Evolutionary conservation across 2,797 vertebrate species (phyloP), one percentile per base, ranked within the genome.

Genomic region (Jordanella pulchra): DNA sequence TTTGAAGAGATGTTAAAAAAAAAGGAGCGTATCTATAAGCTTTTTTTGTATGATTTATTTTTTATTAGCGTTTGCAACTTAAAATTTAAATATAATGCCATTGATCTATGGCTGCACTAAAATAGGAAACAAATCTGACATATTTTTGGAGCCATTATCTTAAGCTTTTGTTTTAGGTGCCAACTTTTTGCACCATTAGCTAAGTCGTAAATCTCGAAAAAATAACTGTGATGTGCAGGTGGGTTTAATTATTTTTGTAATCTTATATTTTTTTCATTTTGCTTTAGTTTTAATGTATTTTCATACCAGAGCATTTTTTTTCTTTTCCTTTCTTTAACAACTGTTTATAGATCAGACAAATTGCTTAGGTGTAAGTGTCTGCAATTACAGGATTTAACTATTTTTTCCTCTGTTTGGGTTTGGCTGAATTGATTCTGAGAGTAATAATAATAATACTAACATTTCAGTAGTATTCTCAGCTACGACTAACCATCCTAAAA

Each of bases 1-100:
- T 28, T 82, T 56, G 73, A 66, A 64, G 28, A 65, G 30, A 42
- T 60, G 65, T 60, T n/a, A n/a, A n/a, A 13, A 51, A 39, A 23
- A 56, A 75, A 66, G 13, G 7, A 55, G 61, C 50, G 51, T 61
- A n/a, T 67, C 23, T 44, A 5, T 56, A 4, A 6, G 42, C 63
- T 47, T 21, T 44, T 67, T 69, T 35, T 48, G 1, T 54, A 5
- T n/a, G 23, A 58, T 67, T 51, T 73, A 45, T 47, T 51, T 39
- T 6, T 45, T 12, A 55, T 72, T 50, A 42, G 1, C 68, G 44
- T 67, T 72, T 68, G 25, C 12, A 65, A 65, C 54, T 67, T 10
- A 5, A 39, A n/a, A 30, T n/a, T 69, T 44, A 23, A 47, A 58
- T 6, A 25, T 13, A 17, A n/a, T 65, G 30, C 61, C 48, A 48